These are phyloP conservation scores for Tympanoctomys barrerae DNA, from an alignment of 2,797 vertebrate genomes.

Conservation along the genomic window DNA sequence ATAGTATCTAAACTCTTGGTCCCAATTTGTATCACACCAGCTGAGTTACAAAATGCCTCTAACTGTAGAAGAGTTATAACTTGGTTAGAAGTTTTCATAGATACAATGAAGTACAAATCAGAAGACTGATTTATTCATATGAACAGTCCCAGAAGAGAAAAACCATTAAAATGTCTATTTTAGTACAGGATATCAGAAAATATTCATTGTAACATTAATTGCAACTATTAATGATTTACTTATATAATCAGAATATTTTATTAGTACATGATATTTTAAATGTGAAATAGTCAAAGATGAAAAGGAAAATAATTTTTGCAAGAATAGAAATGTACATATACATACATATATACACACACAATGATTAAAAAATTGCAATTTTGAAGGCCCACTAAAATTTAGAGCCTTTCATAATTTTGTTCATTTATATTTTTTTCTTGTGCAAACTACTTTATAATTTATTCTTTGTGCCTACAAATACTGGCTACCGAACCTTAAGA, in stretches of 20 bases:
- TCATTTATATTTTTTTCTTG: background rate
- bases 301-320: constrained; percentile 13
- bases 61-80: background rate
- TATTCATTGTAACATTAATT: background rate
- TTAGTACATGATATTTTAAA: constrained; percentile 25
- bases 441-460: background rate
- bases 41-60: background rate
- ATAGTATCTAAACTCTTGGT: too few relatives aligned
- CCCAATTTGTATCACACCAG: background rate
- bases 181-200: background rate
- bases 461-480: background rate
- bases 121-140: background rate
- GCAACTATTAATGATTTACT: background rate
- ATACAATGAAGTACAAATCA: background rate
- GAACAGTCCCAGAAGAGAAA: background rate
- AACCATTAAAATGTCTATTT: background rate
- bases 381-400: background rate
- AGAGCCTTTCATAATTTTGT: background rate
- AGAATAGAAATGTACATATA: background rate
- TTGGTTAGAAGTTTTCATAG: background rate
- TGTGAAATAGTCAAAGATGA: background rate
- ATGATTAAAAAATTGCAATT: background rate
- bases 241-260: background rate
- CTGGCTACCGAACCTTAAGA: background rate
- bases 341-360: background rate